Evolutionary conservation across 2,888 invertebrate species (phyloP).

Genomic region (Phania funesta): DNA sequence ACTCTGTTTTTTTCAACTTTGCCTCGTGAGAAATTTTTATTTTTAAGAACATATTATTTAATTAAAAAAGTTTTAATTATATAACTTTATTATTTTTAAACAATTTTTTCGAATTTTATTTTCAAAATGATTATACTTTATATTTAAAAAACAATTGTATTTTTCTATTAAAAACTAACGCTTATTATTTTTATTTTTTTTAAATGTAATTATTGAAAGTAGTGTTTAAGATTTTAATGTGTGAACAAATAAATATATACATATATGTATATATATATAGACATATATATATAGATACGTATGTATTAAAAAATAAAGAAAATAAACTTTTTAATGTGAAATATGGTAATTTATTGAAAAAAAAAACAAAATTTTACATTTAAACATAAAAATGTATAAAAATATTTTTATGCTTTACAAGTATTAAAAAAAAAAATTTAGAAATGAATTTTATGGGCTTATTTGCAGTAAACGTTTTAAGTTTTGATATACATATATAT

Average conservation of each 20-base stretch:
- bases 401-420: slow-evolving; percentile 56
- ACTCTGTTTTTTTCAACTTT: slow-evolving; percentile 32
- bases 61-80: slow-evolving; percentile 21
- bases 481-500: too few relatives aligned
- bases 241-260: slow-evolving; percentile 39
- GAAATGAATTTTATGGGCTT: too few relatives aligned
- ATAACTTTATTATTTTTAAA: slow-evolving; percentile 10
- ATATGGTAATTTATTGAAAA: slow-evolving; percentile 58
- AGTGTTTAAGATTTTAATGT: slow-evolving; percentile 61
- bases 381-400: slow-evolving; percentile 35
- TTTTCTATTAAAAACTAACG: slow-evolving; percentile 61
- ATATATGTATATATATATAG: slow-evolving; percentile 18
- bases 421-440: slow-evolving; percentile 21
- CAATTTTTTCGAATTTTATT: slow-evolving; percentile 50
- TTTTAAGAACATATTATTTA: slow-evolving; percentile 39
- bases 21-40: slow-evolving; percentile 49
- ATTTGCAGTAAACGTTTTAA: too few relatives aligned
- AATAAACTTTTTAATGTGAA: slow-evolving; percentile 50
- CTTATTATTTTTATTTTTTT: slow-evolving; percentile 57
- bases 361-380: slow-evolving; percentile 48
- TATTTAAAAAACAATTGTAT: slow-evolving; percentile 50
- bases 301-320: slow-evolving; percentile 27
- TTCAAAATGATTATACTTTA: slow-evolving; percentile 29
- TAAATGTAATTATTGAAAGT: slow-evolving; percentile 60
- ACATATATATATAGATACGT: slow-evolving; percentile 13